phyloP scores from a whole-genome alignment of 1,140 invertebrate species.

The Lordiphosa mommai region DNA sequence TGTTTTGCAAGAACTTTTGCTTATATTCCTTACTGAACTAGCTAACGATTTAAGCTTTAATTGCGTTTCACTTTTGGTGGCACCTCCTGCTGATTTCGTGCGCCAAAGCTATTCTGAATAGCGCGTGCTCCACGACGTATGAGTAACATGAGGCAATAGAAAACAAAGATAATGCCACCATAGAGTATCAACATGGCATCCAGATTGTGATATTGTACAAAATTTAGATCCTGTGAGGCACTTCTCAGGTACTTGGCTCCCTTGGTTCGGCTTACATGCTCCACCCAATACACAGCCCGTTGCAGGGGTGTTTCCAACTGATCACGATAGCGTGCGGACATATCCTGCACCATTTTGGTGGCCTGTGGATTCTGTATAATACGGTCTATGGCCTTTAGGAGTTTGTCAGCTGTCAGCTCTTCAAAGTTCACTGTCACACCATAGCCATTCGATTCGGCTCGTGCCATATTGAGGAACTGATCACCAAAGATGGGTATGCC shows the following conservation, averaged over 20 bases:
- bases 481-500: constrained; percentile 86
- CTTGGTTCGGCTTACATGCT: constrained; percentile 84
- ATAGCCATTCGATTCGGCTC: constrained; percentile 80
- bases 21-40: not conserved
- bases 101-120: constrained; percentile 40
- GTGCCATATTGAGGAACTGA: constrained; percentile 82
- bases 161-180: constrained; percentile 50
- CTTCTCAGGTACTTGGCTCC: constrained; percentile 80
- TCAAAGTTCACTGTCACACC: constrained; percentile 72
- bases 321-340: constrained; percentile 84
- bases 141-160: constrained; percentile 29
- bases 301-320: constrained; percentile 83
- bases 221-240: constrained; percentile 80
- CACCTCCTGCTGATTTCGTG: not conserved
- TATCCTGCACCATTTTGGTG: constrained; percentile 78
- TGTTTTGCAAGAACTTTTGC: not conserved
- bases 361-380: constrained; percentile 54
- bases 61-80: constrained; percentile 27
- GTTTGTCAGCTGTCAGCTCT: constrained; percentile 35
- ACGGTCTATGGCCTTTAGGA: constrained; percentile 42
- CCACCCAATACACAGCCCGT: constrained; percentile 86
- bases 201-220: constrained; percentile 82
- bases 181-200: constrained; percentile 78
- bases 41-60: constrained; percentile 9
- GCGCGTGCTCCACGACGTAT: constrained; percentile 23